Evolutionary conservation across 2,888 invertebrate genomes (phyloP), one percentile per base, ranked within the genome.

Genomic region (Epistrophella euchroma): DNA sequence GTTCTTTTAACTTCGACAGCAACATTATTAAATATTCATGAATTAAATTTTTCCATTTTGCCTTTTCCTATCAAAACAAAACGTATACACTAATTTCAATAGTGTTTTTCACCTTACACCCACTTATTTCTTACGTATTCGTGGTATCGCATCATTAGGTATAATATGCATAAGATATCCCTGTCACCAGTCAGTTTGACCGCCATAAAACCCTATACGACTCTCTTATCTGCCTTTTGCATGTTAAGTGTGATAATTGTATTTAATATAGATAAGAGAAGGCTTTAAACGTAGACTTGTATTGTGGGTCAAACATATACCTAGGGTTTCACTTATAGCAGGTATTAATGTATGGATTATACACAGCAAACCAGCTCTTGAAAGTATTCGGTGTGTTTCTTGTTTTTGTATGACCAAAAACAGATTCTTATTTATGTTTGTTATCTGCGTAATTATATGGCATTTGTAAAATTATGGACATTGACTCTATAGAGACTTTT

Each of bases 11-110:
- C n/a, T n/a, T 43, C n/a, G 43, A 43, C 43, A 43, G n/a, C n/a
- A n/a, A 43, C n/a, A 43, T n/a, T 43, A 50, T 50, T 4, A 50
- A 50, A 50, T 22, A 50, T 50, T 50, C 50, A 50, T 50, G 19
- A 50, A 13, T 22, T 22, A 6, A 22, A 22, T 22, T 22, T 47
- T 50, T 22, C 13, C 19, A 22, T 50, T 22, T 11, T 19, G 2
- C 13, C 10, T 17, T 22, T 13, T 50, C 2, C 10, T 50, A 19
- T 50, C 11, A 10, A 17, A 17, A 45, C 3, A 45, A 45, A 45
- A 45, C 17, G 4, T 47, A 1, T 5, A 19, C 47, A 32, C 9
- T 1, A 17, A 45, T 32, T 17, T 0, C 2, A 2, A 45, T 32
- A 45, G 17, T 47, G 4, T 4, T 19, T 47, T 10, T 2, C 0